Evolutionary conservation across 2,888 invertebrate genomes (phyloP).

Genomic region (Holacanthella duospinosa): DNA sequence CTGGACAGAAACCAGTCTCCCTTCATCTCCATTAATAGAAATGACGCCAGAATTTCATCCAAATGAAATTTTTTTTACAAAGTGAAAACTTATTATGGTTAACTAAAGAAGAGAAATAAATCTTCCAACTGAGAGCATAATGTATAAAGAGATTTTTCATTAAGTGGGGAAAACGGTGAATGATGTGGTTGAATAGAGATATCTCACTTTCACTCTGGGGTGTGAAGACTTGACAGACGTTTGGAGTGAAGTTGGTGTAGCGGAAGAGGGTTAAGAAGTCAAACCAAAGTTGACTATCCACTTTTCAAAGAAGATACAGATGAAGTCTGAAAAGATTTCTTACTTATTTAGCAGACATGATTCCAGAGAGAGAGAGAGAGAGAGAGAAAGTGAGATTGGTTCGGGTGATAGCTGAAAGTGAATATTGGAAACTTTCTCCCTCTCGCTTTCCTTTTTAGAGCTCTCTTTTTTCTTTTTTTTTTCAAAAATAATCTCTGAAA

Average conservation of each 20-base stretch:
- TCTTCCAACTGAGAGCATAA: background rate
- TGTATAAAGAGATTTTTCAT: background rate
- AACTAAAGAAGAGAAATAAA: background rate
- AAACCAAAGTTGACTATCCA: background rate
- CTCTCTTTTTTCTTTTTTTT: background rate
- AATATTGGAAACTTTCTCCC: background rate
- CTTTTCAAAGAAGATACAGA: background rate
- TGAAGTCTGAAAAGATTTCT: background rate
- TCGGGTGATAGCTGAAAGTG: too few species aligned
- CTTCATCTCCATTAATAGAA: too few species aligned
- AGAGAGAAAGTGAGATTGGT: background rate
- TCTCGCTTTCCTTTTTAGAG: background rate
- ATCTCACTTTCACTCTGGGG: background rate
- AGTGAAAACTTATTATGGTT: too few species aligned
- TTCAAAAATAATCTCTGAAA: background rate
- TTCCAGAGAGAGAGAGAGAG: background rate
- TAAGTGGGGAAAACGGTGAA: background rate
- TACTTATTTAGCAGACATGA: too few species aligned
- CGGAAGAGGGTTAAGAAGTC: background rate
- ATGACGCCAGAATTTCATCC: background rate
- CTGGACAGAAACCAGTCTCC: background rate
- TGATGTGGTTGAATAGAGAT: constrained; percentile 1
- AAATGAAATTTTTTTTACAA: background rate
- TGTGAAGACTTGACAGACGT: too few species aligned
- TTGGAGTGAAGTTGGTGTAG: too few species aligned